These are phyloP conservation scores for Drosophila kanekoi DNA, from an alignment of 2,888 invertebrate genomes.

Conservation along the genomic window DNA sequence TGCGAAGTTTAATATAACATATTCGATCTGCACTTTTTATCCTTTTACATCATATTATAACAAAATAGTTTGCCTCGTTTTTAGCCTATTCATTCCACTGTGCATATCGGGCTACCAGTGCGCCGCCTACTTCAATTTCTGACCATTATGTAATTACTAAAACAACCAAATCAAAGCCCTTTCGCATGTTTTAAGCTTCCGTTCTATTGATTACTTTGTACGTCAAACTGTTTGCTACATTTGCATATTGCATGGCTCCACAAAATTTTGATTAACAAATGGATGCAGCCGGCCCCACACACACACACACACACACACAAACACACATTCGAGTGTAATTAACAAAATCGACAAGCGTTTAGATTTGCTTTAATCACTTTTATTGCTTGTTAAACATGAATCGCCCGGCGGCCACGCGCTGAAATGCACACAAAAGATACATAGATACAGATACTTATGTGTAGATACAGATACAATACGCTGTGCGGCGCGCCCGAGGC, in stretches of 20 bases:
- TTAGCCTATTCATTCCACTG: slow-evolving; percentile 16
- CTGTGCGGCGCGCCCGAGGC: slow-evolving; percentile 4
- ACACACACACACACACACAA: too few relatives aligned
- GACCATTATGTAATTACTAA: slow-evolving; percentile 71
- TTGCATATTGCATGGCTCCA: slow-evolving; percentile 59
- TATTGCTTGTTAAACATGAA: slow-evolving; percentile 74
- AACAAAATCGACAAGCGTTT: slow-evolving; percentile 59
- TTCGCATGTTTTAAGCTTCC: slow-evolving; percentile 52
- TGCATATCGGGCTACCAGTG: not conserved
- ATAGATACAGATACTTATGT: slow-evolving; percentile 9
- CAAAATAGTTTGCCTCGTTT: not conserved
- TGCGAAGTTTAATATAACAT: too few relatives aligned
- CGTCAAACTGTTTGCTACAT: slow-evolving; percentile 30
- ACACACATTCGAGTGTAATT: slow-evolving; percentile 25
- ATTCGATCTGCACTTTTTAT: too few relatives aligned
- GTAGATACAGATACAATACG: slow-evolving; percentile 10
- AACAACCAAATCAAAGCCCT: slow-evolving; percentile 47
- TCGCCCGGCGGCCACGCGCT: slow-evolving; percentile 49
- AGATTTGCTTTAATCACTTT: slow-evolving; percentile 74
- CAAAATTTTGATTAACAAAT: slow-evolving; percentile 70
- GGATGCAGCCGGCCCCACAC: slow-evolving; percentile 16
- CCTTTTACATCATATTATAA: too few relatives aligned
- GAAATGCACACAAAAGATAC: slow-evolving; percentile 30
- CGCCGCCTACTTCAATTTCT: slow-evolving; percentile 18
- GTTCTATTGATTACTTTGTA: slow-evolving; percentile 70